Evolutionary conservation across 2,888 invertebrate genomes (phyloP), one percentile per base, ranked within the genome.

Genomic region (Chrysolina oricalcia): DNA sequence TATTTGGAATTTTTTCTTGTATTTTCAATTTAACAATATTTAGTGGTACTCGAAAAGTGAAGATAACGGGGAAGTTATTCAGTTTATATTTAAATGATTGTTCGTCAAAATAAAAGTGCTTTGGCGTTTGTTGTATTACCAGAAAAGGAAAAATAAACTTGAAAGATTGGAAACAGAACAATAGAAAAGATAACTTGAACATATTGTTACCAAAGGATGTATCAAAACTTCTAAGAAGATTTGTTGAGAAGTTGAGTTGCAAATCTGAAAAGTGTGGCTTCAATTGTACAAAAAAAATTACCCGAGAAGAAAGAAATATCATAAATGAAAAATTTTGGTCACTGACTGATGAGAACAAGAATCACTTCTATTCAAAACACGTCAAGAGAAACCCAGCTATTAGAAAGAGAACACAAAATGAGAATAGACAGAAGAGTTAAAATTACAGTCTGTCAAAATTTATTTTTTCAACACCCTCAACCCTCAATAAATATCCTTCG

Each of bases 141-240:
- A 56, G 56, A 56, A 56, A 56, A 19, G 11, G 56, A 56, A 56
- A 56, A 5, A 56, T n/a, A 40, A 10, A 19, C 17, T 19, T n/a
- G n/a, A n/a, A n/a, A 56, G 56, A 56, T 17, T 56, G 56, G 56
- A 56, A 56, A 56, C 56, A 56, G 56, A 56, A 56, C 56, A 9
- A 3, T 19, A 56, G 21, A 56, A 56, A 19, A 56, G 17, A 23
- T 11, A 40, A 19, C 17, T 11, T 17, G 56, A 56, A 56, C 17
- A 56, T 19, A 19, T 17, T 11, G 17, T 17, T 19, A 56, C 56
- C 2, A 56, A 9, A 56, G 56, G 56, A 17, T 15, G 3, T 17
- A 56, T 56, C 56, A n/a, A 15, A 19, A 56, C 56, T 19, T 17
- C n/a, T 17, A 17, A 56, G 56, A 56, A 21, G n/a, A n/a, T n/a